Conservation (phyloP, 2,113 vertebrate species). For the Syrmaticus mikado region DNA sequence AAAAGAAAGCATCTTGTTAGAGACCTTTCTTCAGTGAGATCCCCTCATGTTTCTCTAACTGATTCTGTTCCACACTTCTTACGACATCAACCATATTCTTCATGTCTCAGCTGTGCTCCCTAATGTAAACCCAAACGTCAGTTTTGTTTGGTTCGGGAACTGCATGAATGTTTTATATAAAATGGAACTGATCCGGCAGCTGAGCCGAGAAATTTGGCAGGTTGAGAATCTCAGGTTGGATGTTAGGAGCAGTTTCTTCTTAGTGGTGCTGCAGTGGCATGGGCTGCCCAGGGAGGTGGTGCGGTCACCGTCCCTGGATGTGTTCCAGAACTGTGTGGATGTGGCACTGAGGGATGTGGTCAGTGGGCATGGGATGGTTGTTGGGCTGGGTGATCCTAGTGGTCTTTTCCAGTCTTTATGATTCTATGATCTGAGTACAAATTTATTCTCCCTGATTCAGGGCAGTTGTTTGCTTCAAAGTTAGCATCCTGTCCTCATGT, state of each 20-base stretch:
- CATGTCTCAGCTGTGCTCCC: neutral
- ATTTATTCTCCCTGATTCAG: neutral
- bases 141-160: neutral
- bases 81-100: neutral
- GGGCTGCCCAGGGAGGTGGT: too few relatives aligned
- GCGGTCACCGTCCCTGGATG: too few relatives aligned
- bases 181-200: neutral
- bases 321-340: too few relatives aligned
- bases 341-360: too few relatives aligned
- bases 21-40: neutral
- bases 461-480: neutral
- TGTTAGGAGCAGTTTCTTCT: too few relatives aligned
- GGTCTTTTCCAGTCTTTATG: too few relatives aligned
- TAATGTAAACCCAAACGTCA: neutral
- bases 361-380: too few relatives aligned
- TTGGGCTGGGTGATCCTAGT: too few relatives aligned
- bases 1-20: neutral
- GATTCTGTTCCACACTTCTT: neutral
- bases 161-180: neutral
- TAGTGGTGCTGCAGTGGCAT: too few relatives aligned
- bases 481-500: neutral
- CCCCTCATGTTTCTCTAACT: neutral
- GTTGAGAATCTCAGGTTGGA: too few relatives aligned
- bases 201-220: neutral
- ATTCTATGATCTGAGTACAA: rapidly evolving